These are phyloP conservation scores for Acleris sparsana DNA, from an alignment of 2,888 invertebrate genomes.

Conservation along the genomic window DNA sequence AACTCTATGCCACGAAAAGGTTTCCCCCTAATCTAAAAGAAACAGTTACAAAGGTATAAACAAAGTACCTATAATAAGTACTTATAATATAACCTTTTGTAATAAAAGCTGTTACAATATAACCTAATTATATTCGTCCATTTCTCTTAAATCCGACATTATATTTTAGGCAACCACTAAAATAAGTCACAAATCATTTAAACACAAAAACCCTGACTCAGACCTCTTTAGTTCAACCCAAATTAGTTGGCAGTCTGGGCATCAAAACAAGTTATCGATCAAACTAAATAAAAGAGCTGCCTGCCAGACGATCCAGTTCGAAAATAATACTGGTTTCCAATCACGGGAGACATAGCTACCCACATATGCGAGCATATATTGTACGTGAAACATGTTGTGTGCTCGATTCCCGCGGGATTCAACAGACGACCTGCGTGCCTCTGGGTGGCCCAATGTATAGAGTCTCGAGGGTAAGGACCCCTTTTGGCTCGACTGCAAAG, in stretches of 20 bases:
- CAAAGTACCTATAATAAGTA: too few relatives aligned
- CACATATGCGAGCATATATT: constrained; percentile 10
- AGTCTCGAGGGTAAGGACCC: background rate
- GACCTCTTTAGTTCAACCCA: background rate
- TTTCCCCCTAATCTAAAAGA: too few relatives aligned
- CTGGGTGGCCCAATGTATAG: constrained; percentile 27
- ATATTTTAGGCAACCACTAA: background rate
- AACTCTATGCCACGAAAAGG: too few relatives aligned
- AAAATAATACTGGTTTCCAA: constrained; percentile 35
- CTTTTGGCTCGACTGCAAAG: background rate
- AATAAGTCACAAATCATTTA: background rate
- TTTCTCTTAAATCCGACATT: background rate
- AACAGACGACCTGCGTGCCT: constrained; percentile 9
- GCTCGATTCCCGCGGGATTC: constrained; percentile 27
- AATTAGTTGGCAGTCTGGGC: constrained; percentile 12
- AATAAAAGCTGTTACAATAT: too few relatives aligned
- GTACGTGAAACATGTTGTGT: constrained; percentile 19
- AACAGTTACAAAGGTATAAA: too few relatives aligned
- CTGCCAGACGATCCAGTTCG: constrained; percentile 26
- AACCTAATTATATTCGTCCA: too few relatives aligned
- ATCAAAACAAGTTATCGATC: constrained; percentile 35
- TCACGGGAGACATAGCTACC: constrained; percentile 28
- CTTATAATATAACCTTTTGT: too few relatives aligned
- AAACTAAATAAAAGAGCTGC: constrained; percentile 34
- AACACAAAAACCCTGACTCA: background rate